A percentile compares a stretch with the other conserved stretches of the same genome.
Conservation (phyloP, 37 sponge, comb jelly and placozoan species). For the Aphrocallistes beatrix region DNA sequence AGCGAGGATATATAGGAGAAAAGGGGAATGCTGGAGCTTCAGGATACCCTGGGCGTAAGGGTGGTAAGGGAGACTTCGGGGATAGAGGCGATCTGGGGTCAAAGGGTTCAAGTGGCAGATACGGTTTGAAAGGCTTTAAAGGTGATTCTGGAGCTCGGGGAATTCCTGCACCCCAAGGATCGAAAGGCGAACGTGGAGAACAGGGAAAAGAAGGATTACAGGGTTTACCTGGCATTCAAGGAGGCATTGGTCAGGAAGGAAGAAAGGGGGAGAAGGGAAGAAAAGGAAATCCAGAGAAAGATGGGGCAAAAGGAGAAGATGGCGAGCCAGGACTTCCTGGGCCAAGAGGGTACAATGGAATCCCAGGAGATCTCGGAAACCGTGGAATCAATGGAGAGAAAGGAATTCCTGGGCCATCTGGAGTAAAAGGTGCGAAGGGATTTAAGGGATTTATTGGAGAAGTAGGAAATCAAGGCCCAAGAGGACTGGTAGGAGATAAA, state of each 20-base stretch:
- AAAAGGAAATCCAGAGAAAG: not conserved
- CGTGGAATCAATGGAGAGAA: not conserved
- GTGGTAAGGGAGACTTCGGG: constrained; percentile 16
- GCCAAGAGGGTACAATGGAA: not conserved
- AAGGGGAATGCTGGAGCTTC: not conserved
- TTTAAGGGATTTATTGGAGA: not conserved
- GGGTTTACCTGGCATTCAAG: not conserved
- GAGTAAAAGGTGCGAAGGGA: constrained; percentile 21
- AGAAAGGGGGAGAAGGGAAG: not conserved
- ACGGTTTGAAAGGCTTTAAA: not conserved
- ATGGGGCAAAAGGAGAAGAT: not conserved
- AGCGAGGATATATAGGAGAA: constrained; percentile 17
- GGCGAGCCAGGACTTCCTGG: not conserved
- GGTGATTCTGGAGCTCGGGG: not conserved
- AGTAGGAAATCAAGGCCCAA: not conserved
- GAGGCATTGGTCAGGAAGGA: not conserved
- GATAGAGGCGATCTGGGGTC: not conserved
- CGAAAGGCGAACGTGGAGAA: not conserved
- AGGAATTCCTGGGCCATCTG: not conserved
- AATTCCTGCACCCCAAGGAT: not conserved
- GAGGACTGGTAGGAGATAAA: constrained; percentile 9
- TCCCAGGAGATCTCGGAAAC: not conserved
- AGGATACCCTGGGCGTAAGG: constrained; percentile 17
- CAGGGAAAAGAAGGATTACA: not conserved
- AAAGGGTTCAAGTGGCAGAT: not conserved